Conservation (phyloP, 2,888 invertebrate species). For the Ypsolopha sequella region DNA sequence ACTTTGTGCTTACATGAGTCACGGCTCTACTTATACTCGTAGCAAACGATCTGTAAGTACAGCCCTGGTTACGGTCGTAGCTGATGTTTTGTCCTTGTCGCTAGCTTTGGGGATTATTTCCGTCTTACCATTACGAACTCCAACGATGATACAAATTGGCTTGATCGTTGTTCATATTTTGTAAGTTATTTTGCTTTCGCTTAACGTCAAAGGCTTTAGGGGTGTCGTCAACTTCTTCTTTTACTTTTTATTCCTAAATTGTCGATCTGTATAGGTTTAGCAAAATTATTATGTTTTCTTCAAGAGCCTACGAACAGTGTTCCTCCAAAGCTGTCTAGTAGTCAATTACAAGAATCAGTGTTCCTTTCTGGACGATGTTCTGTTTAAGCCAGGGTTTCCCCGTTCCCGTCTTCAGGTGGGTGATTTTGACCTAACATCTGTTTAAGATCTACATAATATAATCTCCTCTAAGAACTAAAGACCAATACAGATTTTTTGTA, state of each 20-base stretch:
- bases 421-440: constrained; percentile 5
- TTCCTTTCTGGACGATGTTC: constrained; percentile 58
- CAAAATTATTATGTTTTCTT: constrained; percentile 25
- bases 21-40: constrained; percentile 25
- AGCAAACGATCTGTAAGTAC: constrained; percentile 6
- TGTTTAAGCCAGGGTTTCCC: constrained; percentile 84
- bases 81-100: constrained; percentile 5
- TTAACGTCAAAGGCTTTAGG: constrained; percentile 1
- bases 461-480: no score
- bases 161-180: constrained; percentile 10
- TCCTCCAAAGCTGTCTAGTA: constrained; percentile 72
- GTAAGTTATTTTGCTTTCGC: constrained; percentile 9
- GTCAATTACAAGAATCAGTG: constrained; percentile 65
- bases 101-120: constrained; percentile 19
- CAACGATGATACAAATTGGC: not conserved
- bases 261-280: not conserved
- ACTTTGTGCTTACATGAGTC: constrained; percentile 62
- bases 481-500: not conserved
- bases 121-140: constrained; percentile 11
- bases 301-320: constrained; percentile 78
- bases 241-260: constrained; percentile 1
- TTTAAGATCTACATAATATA: no score
- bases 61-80: constrained; percentile 1
- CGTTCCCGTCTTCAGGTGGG: constrained; percentile 81
- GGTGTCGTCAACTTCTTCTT: constrained; percentile 7